Evolutionary conservation across 1,140 invertebrate genomes (phyloP), one percentile per base, ranked within the genome.

Genomic region (Archegozetes longisetosus): DNA sequence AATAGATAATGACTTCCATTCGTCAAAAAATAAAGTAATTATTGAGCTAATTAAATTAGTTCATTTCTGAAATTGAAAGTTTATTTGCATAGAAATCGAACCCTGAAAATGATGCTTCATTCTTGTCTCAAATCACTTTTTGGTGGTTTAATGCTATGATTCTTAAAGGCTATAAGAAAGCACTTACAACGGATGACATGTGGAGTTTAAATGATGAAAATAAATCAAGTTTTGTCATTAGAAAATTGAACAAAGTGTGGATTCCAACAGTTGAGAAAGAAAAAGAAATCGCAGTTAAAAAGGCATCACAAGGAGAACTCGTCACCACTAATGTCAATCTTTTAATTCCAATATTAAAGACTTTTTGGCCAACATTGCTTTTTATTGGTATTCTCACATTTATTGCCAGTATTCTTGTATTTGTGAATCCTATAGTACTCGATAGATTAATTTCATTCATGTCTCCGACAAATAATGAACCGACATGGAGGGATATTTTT

Each of bases 71-170:
- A n/a, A n/a, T n/a, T n/a, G n/a, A n/a, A n/a, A n/a, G n/a, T n/a
- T n/a, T n/a, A n/a, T n/a, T n/a, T n/a, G n/a, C n/a, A n/a, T 40
- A 40, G 32, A 40, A 40, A 40, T 9, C 32, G 17, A 58, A 88
- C 73, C 93, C 94, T 53, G 91, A 97, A 71, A 75, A 79, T 53
- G 72, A 75, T 58, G 78, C 88, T 40, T 90, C 90, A 23, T 96
- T 94, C 71, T 78, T 90, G n/a, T 92, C 88, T 22, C 79, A 81
- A 54, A 72, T 98, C 2, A 78, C 85, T 0, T 98, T 93, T 71
- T 80, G 82, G 56, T 98, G 94, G 94, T 94, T 97, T 71, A 86
- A 91, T 71, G 62, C 72, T 4, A 20, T 61, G 2, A 27, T 61
- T 9, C 9, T 3, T n/a, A 54, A 48, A 24, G 32, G 3, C 25